Base-by-base conservation (phyloP, 2,113 vertebrate species). In the Hypanus sabinus region DNA sequence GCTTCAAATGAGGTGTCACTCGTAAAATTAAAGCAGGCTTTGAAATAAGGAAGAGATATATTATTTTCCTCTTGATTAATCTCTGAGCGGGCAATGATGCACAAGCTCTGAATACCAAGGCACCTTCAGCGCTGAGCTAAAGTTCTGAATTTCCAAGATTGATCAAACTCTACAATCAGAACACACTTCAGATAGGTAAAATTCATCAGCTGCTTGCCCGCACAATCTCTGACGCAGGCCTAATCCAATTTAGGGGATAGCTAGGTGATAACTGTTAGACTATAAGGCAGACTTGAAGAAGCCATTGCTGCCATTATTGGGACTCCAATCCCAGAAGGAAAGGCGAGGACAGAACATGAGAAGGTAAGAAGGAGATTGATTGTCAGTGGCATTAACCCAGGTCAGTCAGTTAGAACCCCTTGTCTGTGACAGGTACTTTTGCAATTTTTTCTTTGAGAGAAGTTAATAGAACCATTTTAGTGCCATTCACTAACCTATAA, bases 1-100 rank as follows among this genome's bases (percentile, higher is more conserved):
- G 96, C 95, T 93, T 97, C 95, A 97, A 70, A 75, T 93, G 96
- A 95, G 97, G 96, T 97, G 97, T 97, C 97, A 96, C 95, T 95
- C 95, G 95, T 94, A 94, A 76, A 75, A 81, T 5, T 30, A 68
- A 65, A 57, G 83, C 57, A 94, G 65, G 94, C 94, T 60, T 62
- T 93, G 85, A 70, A 46, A 85, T 75, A 90, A 5, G 36, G 22
- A 36, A 18, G 68, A 30, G 36, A 93, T 93, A 71, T 24, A 70
- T 14, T 10, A 0, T 24, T n/a, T 27, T 73, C 22, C 36, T 90
- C 62, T 93, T 73, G 70, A 73, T 46, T 55, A 27, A 93, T 30
- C 1, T 6, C 22, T 38, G 70, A 75, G 36, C 38, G 30, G 38
- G 10, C 16, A 93, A 73, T 71, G 18, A 46, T 93, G 24, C 3